Conservation (phyloP, 2,797 vertebrate genomes). For the Channallabes apus region DNA sequence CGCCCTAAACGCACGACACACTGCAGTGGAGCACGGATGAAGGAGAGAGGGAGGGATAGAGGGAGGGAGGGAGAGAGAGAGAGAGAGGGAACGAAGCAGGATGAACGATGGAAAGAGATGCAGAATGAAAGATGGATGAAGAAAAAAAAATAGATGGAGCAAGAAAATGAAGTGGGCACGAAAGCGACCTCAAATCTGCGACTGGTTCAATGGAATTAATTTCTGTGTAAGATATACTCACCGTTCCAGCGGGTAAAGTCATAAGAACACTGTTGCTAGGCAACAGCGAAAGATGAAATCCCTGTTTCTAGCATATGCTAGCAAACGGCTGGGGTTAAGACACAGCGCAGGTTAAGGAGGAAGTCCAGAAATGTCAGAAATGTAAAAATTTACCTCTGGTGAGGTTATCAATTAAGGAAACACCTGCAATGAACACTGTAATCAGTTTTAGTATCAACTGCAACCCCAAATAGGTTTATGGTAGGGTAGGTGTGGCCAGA, state of each 20-base stretch:
- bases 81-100: slow-evolving; percentile 26
- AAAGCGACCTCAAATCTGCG: background rate
- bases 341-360: background rate
- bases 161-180: background rate
- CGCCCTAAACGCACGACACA: slow-evolving; percentile 35
- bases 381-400: background rate
- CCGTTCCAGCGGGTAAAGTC: background rate
- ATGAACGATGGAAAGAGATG: slow-evolving; percentile 25
- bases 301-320: slow-evolving; percentile 1
- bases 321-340: background rate
- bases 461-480: background rate
- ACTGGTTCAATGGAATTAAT: slow-evolving; percentile 6
- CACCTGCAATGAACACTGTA: too few relatives aligned
- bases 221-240: background rate
- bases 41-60: slow-evolving; percentile 24
- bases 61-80: background rate
- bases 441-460: background rate
- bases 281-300: background rate
- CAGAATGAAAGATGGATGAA: slow-evolving; percentile 19
- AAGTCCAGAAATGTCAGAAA: background rate
- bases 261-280: slow-evolving; percentile 1
- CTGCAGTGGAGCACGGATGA: slow-evolving; percentile 21
- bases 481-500: background rate
- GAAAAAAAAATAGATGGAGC: slow-evolving; percentile 6
- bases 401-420: background rate